Conservation (phyloP, 2,113 vertebrate species). For the Epinephelus moara region DNA sequence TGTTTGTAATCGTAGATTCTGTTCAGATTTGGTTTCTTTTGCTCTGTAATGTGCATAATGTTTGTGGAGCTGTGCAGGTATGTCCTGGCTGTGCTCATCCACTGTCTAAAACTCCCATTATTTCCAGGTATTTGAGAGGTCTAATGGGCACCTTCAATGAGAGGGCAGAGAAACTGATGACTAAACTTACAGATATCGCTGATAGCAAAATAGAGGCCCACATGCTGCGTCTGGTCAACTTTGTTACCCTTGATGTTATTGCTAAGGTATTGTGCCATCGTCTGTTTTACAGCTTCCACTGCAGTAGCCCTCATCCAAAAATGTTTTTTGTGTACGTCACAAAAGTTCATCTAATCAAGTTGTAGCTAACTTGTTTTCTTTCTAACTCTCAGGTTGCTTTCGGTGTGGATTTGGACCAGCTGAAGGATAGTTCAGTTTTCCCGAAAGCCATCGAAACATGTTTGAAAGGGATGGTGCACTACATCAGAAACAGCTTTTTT, state of each 20-base stretch:
- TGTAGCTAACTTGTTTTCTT: background rate
- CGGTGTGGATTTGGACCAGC: slow-evolving; percentile 88
- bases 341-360: background rate
- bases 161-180: slow-evolving; percentile 78
- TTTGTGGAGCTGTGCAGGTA: background rate
- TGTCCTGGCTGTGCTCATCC: background rate
- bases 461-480: slow-evolving; percentile 84
- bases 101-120: background rate
- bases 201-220: slow-evolving; percentile 56
- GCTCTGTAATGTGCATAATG: too few relatives aligned
- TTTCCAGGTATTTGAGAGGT: slow-evolving; percentile 79
- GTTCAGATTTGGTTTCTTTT: background rate
- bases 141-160: slow-evolving; percentile 80
- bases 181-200: slow-evolving; percentile 64
- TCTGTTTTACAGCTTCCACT: background rate
- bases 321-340: background rate
- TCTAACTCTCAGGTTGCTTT: slow-evolving; percentile 87
- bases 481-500: slow-evolving; percentile 71
- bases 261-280: slow-evolving; percentile 63
- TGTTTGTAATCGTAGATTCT: background rate
- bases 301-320: background rate
- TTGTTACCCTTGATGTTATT: slow-evolving; percentile 81
- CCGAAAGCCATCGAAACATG: slow-evolving; percentile 84
- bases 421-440: slow-evolving; percentile 79
- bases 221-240: slow-evolving; percentile 78